Conservation (phyloP, 2,113 vertebrate species). For the Corynorhinus townsendii region DNA sequence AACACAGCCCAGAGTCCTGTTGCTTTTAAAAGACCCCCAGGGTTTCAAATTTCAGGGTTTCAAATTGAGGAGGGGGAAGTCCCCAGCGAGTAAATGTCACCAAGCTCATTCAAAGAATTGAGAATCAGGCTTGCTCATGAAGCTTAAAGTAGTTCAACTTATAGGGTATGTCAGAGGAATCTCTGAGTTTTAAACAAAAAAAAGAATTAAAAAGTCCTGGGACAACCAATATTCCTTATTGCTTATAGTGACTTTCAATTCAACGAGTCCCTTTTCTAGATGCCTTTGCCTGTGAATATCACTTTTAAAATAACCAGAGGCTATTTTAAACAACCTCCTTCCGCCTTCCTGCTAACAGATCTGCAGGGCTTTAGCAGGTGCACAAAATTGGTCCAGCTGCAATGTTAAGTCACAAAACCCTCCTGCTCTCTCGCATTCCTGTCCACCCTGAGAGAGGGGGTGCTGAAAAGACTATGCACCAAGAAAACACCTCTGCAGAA, state of each 20-base stretch:
- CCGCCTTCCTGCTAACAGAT: not conserved
- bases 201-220: too few species aligned
- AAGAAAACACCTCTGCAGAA: constrained; percentile 38
- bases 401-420: constrained; percentile 23
- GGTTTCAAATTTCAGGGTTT: constrained; percentile 76
- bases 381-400: constrained; percentile 37
- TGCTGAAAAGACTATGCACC: constrained; percentile 46
- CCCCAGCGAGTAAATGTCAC: constrained; percentile 72
- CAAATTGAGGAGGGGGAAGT: constrained; percentile 55
- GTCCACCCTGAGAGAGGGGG: not conserved
- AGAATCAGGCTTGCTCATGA: constrained; percentile 54
- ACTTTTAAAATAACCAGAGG: constrained; percentile 38
- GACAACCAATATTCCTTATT: constrained; percentile 5
- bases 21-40: constrained; percentile 77
- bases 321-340: constrained; percentile 29
- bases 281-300: not conserved
- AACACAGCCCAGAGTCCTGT: constrained; percentile 75
- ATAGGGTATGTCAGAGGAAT: constrained; percentile 26
- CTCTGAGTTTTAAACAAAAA: constrained; percentile 42
- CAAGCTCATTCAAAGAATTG: constrained; percentile 69
- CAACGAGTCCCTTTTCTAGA: not conserved
- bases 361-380: constrained; percentile 45
- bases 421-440: constrained; percentile 11
- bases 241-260: constrained; percentile 26
- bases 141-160: constrained; percentile 56